phyloP scores from a whole-genome alignment of 2,888 invertebrate species.

The Pocota personata region DNA sequence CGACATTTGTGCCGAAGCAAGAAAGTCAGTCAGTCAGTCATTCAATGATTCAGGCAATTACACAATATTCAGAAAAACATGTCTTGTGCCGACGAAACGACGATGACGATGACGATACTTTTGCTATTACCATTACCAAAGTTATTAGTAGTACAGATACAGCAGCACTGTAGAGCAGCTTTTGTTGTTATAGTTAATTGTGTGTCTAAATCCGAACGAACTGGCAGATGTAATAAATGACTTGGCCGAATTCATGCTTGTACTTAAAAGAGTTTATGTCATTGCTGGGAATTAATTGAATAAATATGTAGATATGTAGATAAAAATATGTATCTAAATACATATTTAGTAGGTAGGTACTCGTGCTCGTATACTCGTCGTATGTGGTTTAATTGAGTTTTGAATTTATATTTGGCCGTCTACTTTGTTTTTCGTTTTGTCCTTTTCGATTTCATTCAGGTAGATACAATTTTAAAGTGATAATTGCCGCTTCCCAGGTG shows the following conservation, averaged over 20 bases:
- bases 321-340: constrained; percentile 1
- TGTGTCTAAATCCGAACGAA: constrained; percentile 30
- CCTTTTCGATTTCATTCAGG: constrained; percentile 7
- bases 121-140: constrained; percentile 50
- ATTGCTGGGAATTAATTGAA: constrained; percentile 41
- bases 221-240: constrained; percentile 45
- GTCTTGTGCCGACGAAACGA: constrained; percentile 22
- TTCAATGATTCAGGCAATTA: constrained; percentile 61
- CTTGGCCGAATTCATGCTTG: constrained; percentile 11
- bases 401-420: background rate
- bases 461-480: constrained; percentile 35
- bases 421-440: background rate
- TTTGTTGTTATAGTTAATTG: constrained; percentile 52
- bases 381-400: background rate
- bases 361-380: too few relatives aligned
- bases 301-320: constrained; percentile 11
- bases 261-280: constrained; percentile 13
- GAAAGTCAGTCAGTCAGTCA: constrained; percentile 43
- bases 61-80: constrained; percentile 20
- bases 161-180: background rate
- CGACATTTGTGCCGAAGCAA: constrained; percentile 42
- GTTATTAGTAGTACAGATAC: constrained; percentile 39
- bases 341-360: too few relatives aligned
- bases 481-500: constrained; percentile 46
- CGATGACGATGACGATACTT: constrained; percentile 7